Evolutionary conservation across 2,888 invertebrate genomes (phyloP).

Genomic region (Phalera bucephala): DNA sequence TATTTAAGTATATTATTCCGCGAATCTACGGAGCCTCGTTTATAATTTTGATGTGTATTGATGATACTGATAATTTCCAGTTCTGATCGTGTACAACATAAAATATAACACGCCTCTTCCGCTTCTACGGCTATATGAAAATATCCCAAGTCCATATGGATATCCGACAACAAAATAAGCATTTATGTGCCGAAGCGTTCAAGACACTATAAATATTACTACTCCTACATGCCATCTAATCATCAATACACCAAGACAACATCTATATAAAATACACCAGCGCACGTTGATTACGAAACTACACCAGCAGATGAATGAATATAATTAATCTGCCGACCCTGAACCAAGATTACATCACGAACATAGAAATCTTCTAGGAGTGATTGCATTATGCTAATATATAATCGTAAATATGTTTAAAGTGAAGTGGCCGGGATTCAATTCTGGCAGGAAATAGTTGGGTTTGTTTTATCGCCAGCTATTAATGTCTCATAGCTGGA

Average conservation of each 20-base stretch:
- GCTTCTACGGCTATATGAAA: too few species aligned
- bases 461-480: slow-evolving; percentile 68
- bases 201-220: background rate
- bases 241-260: background rate
- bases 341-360: slow-evolving; percentile 22
- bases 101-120: too few species aligned
- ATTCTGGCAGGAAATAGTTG: slow-evolving; percentile 65
- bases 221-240: background rate
- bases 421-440: slow-evolving; percentile 46
- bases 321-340: slow-evolving; percentile 15
- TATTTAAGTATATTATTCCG: too few species aligned
- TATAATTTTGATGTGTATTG: too few species aligned
- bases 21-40: too few species aligned
- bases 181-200: background rate
- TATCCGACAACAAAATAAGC: background rate
- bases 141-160: too few species aligned
- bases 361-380: slow-evolving; percentile 21
- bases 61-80: too few species aligned
- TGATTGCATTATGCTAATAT: slow-evolving; percentile 43
- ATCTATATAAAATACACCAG: background rate
- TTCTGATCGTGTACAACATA: too few species aligned
- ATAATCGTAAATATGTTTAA: slow-evolving; percentile 51
- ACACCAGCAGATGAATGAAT: slow-evolving; percentile 10
- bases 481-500: slow-evolving; percentile 63
- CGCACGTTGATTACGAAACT: slow-evolving; percentile 10